Conservation (phyloP, 2,113 vertebrate genomes). For the Austrofundulus limnaeus region DNA sequence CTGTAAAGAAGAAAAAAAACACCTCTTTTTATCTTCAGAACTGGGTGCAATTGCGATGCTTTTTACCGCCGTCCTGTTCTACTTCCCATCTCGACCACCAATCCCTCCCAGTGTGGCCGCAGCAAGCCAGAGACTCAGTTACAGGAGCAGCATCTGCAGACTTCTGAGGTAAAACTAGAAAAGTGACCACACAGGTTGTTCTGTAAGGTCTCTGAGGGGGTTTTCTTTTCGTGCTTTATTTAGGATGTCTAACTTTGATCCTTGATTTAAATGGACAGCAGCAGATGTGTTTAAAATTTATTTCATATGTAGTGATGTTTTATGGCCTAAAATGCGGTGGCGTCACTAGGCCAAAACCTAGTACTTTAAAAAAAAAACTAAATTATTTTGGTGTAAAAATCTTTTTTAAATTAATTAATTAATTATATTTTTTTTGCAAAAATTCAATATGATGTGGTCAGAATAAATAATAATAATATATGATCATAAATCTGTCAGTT, state of each 20-base stretch:
- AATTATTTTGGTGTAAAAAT: no score
- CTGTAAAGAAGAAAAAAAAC: neutral
- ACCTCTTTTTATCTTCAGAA: slow-evolving; percentile 75
- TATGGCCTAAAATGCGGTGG: neutral
- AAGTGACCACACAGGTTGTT: neutral
- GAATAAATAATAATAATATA: no score
- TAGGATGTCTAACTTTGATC: neutral
- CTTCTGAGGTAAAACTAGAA: slow-evolving; percentile 84
- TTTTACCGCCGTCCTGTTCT: slow-evolving; percentile 85
- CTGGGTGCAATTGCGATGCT: slow-evolving; percentile 86
- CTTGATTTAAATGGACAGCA: slow-evolving; percentile 2
- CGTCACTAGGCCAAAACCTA: no score
- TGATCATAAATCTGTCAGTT: no score
- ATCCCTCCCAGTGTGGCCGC: slow-evolving; percentile 95
- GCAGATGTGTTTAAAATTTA: slow-evolving; percentile 8
- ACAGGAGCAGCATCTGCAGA: slow-evolving; percentile 91
- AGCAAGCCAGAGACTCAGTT: slow-evolving; percentile 92
- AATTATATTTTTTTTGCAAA: no score
- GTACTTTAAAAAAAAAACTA: no score
- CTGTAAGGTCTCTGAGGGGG: neutral
- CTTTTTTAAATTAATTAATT: no score
- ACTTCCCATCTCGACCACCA: slow-evolving; percentile 93
- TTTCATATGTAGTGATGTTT: slow-evolving; percentile 14
- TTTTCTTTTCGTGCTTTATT: neutral
- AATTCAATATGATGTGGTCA: no score